These are phyloP conservation scores for Nomada fabriciana DNA, from an alignment of 2,888 invertebrate species.

Conservation along the genomic window DNA sequence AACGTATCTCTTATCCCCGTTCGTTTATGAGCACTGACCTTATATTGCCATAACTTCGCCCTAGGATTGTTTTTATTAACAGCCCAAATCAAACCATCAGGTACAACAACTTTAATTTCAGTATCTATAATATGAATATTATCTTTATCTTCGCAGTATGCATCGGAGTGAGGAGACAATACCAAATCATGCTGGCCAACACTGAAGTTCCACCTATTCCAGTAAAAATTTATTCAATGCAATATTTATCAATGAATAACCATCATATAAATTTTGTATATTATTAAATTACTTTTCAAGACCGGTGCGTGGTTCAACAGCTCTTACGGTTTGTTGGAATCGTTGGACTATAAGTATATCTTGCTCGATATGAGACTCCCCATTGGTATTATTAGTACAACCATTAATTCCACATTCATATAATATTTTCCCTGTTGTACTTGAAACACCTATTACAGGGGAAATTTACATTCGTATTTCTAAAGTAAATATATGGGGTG, in stretches of 20 bases:
- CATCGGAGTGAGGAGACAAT: slow-evolving; percentile 84
- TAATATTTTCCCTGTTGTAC: slow-evolving; percentile 88
- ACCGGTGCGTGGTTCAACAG: slow-evolving; percentile 94
- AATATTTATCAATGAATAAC: neutral
- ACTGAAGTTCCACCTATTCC: slow-evolving; percentile 95
- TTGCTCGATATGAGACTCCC: slow-evolving; percentile 83
- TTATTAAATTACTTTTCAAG: slow-evolving; percentile 88
- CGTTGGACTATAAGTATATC: slow-evolving; percentile 92
- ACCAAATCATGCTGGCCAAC: slow-evolving; percentile 95
- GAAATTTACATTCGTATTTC: neutral
- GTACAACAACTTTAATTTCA: slow-evolving; percentile 88
- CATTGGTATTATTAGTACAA: slow-evolving; percentile 90
- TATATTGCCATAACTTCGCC: slow-evolving; percentile 90
- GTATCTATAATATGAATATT: slow-evolving; percentile 79
- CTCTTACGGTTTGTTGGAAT: slow-evolving; percentile 94
- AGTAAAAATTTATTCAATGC: slow-evolving; percentile 20
- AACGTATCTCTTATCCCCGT: neutral
- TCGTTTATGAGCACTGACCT: slow-evolving; percentile 85
- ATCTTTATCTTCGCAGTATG: slow-evolving; percentile 84
- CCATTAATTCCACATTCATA: slow-evolving; percentile 92
- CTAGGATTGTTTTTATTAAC: slow-evolving; percentile 87
- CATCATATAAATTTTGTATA: slow-evolving; percentile 22
- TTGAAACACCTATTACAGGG: slow-evolving; percentile 86
- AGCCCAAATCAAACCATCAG: slow-evolving; percentile 90
- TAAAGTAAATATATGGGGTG: neutral